Conservation (phyloP, 2,113 vertebrate genomes). For the Pelusios castaneus region DNA sequence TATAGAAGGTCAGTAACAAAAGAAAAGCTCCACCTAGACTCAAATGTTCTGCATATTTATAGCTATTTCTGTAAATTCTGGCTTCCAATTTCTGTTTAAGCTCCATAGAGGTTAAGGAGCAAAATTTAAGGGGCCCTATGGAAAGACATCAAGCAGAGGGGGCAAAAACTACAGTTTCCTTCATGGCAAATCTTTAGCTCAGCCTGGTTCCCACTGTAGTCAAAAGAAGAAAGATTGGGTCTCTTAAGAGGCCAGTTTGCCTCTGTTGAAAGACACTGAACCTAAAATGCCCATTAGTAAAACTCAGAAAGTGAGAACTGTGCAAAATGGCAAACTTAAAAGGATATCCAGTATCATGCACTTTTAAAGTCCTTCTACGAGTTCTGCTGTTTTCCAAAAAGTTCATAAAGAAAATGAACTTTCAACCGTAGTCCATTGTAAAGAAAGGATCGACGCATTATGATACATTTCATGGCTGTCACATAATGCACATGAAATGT, state of each 20-base stretch:
- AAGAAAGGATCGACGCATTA: neutral
- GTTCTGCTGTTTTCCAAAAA: neutral
- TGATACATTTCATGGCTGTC: constrained; percentile 3
- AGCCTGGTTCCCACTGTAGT: constrained; percentile 51
- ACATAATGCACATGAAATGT: constrained; percentile 11
- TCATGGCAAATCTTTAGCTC: constrained; percentile 52
- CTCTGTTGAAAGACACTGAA: constrained; percentile 51
- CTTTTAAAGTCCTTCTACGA: neutral
- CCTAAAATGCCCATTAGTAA: constrained; percentile 30
- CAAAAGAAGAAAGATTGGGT: constrained; percentile 41
- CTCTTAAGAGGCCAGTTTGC: constrained; percentile 53
- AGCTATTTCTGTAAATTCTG: neutral
- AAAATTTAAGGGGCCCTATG: constrained; percentile 42
- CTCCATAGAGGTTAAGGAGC: constrained; percentile 45
- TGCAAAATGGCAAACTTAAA: constrained; percentile 24
- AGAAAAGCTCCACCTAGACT: neutral
- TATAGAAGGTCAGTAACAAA: constrained; percentile 42
- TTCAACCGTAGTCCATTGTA: neutral
- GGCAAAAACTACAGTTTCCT: constrained; percentile 63
- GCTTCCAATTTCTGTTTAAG: constrained; percentile 42
- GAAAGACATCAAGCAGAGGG: constrained; percentile 61
- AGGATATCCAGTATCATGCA: constrained; percentile 14
- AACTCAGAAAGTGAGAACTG: constrained; percentile 21
- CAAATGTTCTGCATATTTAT: constrained; percentile 13
- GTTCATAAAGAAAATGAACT: neutral